phyloP scores from a whole-genome alignment of 2,888 invertebrate genomes.

The Ichneumoninae sp. region DNA sequence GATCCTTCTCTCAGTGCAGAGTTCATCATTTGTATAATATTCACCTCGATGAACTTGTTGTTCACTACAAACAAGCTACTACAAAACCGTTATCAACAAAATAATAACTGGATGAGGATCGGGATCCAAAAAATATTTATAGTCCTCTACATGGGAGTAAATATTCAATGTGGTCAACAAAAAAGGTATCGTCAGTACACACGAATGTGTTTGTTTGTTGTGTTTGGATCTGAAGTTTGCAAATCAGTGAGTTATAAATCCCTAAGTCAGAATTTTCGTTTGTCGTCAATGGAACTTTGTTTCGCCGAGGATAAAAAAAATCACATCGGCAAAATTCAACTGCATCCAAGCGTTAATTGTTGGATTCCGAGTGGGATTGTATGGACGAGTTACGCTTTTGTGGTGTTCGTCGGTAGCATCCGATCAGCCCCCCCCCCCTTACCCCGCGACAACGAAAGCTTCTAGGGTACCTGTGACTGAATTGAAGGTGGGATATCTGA shows the following conservation, averaged over 20 bases:
- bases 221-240: background rate
- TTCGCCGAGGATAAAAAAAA: background rate
- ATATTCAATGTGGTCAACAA: too few species aligned
- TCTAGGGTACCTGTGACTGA: constrained; percentile 76
- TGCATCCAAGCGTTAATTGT: constrained; percentile 6
- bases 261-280: background rate
- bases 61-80: too few species aligned
- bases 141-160: background rate
- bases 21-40: constrained; percentile 1
- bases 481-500: constrained; percentile 73
- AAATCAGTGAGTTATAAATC: background rate
- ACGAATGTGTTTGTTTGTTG: background rate
- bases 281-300: too few species aligned
- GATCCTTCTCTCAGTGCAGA: background rate
- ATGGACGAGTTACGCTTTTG: background rate
- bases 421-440: background rate
- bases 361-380: background rate
- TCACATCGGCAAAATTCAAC: background rate
- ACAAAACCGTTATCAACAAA: too few species aligned
- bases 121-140: too few species aligned
- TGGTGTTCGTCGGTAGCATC: background rate
- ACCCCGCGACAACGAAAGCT: background rate
- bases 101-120: too few species aligned
- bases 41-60: too few species aligned
- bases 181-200: too few species aligned